Conservation (phyloP, 2,797 vertebrate species). For the Varecia variegata region DNA sequence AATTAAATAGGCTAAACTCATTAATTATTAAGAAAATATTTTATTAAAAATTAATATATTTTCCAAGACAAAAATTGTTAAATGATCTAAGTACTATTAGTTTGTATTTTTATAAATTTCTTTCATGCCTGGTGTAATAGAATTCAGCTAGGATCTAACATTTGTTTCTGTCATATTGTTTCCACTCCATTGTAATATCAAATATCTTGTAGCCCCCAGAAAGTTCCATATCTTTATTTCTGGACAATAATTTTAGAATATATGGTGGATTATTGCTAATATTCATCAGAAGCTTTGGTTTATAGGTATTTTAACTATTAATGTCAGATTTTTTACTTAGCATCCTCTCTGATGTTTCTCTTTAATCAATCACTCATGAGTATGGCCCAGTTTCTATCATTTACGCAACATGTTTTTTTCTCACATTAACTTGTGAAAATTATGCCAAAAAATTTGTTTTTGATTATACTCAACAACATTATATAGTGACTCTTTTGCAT, state of each 20-base stretch:
- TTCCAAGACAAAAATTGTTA: not conserved
- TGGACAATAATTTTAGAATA: not conserved
- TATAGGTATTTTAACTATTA: not conserved
- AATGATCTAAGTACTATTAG: not conserved
- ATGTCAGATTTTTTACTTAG: not conserved
- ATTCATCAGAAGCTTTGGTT: not conserved
- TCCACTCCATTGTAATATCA: not conserved
- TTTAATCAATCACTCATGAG: not conserved
- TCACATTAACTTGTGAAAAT: not conserved
- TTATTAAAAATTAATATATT: not conserved
- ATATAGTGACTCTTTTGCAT: not conserved
- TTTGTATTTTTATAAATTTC: constrained; percentile 35
- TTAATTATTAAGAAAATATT: not conserved
- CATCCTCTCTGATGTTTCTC: not conserved
- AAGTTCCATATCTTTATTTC: not conserved
- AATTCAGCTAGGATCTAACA: not conserved
- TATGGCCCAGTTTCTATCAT: not conserved
- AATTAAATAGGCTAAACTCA: not conserved
- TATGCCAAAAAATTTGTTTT: not conserved
- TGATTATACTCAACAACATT: not conserved
- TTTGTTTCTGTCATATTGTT: not conserved
- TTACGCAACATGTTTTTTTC: not conserved
- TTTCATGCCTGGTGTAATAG: not conserved
- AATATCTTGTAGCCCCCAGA: not conserved
- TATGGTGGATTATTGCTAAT: not conserved